Evolutionary conservation across 1,140 invertebrate species (phyloP), one percentile per base, ranked within the genome.

Genomic region (Drosophila cardini): DNA sequence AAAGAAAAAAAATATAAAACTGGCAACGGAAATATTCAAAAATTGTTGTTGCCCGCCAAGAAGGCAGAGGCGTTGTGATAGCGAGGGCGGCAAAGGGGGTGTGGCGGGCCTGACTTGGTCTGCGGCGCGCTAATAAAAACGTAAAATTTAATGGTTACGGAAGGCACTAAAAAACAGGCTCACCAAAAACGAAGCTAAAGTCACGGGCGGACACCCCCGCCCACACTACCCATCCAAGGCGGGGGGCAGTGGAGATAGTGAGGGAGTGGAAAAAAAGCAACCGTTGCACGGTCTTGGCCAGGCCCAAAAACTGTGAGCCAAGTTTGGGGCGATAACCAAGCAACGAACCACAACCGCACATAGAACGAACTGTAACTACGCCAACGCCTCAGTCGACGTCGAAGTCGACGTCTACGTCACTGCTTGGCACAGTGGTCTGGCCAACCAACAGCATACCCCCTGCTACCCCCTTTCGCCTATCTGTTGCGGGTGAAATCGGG

Each of bases 111-210:
- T n/a, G 34, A 48, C 40, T 40, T 65, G 55, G 78, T 76, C 77
- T 81, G 61, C 21, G 43, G 71, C 76, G 83, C 80, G 84, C 84
- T 89, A 89, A 89, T 89, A 89, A 89, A 89, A 89, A 89, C 84
- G 84, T 89, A 89, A 89, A 89, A 89, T 89, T 89, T 89, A 89
- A 89, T 90, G 84, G 84, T 89, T 89, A 89, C 84, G 84, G 84
- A 89, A 89, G 84, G 80, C 84, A 89, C 84, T 89, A 89, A 89
- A 89, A 89, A 89, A 89, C 84, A 89, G 84, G 85, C 83, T 87
- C 79, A 87, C 83, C 79, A 74, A 82, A 84, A 81, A 84, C 68
- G 57, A 67, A 70, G 69, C 65, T 46, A 68, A 79, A 87, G 68
- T 85, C 63, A 76, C 64, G 67, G 70, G 70, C 10, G 5, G 16